Evolutionary conservation across 2,113 vertebrate genomes (phyloP).

Genomic region (Microcebus murinus): DNA sequence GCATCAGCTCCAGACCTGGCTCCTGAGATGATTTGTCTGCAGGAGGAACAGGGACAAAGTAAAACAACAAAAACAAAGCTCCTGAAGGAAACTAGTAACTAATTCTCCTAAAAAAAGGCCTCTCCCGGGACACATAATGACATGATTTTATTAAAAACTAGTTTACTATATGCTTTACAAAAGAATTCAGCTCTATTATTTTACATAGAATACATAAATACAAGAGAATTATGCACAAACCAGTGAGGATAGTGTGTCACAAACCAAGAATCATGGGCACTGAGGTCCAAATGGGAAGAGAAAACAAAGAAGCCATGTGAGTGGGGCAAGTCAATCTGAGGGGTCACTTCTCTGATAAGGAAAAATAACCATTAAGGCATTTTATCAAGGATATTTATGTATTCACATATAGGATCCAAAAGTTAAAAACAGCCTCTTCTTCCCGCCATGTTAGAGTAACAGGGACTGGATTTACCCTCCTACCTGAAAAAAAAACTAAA

Average conservation of each 20-base stretch:
- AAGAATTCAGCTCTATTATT: neutral
- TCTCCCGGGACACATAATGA: too few relatives aligned
- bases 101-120: neutral
- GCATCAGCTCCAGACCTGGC: slow-evolving; percentile 82
- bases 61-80: too few relatives aligned
- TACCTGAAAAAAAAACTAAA: neutral
- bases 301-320: neutral
- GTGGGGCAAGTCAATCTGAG: too few relatives aligned
- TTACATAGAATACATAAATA: neutral
- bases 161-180: neutral
- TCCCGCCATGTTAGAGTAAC: neutral
- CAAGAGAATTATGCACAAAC: neutral
- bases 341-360: neutral
- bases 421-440: neutral
- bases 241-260: neutral
- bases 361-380: neutral
- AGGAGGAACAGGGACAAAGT: neutral
- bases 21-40: slow-evolving; percentile 84
- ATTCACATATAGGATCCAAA: neutral
- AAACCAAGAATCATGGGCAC: neutral
- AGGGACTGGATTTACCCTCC: too few relatives aligned
- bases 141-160: neutral
- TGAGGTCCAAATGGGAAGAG: neutral
- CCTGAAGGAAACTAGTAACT: neutral
- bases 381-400: neutral